Conservation (phyloP, 2,113 vertebrate species). For the Bolborhynchus lineola region DNA sequence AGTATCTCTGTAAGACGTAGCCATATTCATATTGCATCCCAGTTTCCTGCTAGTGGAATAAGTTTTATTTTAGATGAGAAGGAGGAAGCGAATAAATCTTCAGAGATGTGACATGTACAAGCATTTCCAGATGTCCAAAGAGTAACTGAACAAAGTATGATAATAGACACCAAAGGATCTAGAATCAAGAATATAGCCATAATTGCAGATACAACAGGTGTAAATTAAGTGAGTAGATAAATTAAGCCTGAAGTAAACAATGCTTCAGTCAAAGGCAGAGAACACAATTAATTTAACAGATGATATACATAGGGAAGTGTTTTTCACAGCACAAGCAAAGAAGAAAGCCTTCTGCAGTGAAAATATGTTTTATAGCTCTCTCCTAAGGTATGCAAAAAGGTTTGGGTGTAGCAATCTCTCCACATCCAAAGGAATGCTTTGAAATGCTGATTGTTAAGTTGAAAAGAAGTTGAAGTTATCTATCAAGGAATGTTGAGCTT, state of each 20-base stretch:
- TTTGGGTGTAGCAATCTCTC: not conserved
- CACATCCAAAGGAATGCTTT: conserved; percentile 2
- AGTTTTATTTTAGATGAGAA: not conserved
- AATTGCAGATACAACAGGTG: not conserved
- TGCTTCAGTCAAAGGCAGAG: not conserved
- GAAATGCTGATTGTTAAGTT: not conserved
- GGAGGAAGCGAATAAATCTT: not conserved
- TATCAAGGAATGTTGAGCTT: not conserved
- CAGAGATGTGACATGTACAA: not conserved
- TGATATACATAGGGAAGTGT: not conserved
- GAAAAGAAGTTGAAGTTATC: not conserved
- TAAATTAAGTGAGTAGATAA: not conserved
- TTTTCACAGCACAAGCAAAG: not conserved
- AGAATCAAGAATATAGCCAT: not conserved
- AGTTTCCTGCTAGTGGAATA: not conserved
- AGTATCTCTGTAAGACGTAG: not conserved
- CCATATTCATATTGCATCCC: not conserved
- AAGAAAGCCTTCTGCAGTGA: not conserved
- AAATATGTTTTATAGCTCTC: not conserved
- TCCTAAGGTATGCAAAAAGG: not conserved
- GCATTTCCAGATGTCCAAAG: not conserved
- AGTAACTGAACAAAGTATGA: not conserved
- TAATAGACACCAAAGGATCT: not conserved
- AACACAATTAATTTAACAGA: not conserved
- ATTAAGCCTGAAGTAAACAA: conserved; percentile 19